Percentiles rank a stretch among this genome's conserved stretches.
Evolutionary conservation across 2,797 vertebrate species (phyloP).

Genomic region (Orestias chungarensis): DNA sequence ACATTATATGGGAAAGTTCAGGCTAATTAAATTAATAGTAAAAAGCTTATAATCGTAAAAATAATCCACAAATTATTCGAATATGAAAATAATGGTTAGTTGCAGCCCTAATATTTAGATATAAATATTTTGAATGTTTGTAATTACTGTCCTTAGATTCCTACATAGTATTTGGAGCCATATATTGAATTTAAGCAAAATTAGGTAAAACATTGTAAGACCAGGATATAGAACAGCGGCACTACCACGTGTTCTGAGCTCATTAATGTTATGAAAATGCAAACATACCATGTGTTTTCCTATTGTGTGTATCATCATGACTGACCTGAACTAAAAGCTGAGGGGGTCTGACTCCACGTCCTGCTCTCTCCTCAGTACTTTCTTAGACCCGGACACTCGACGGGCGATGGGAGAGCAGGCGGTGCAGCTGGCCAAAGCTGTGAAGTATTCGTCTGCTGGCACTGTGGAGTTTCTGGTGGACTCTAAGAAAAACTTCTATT

Average conservation of each 20-base stretch:
- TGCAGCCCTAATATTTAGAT: too few relatives aligned
- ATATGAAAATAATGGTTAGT: too few relatives aligned
- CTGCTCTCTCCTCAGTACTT: conserved; percentile 79
- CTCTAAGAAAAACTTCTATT: conserved; percentile 94
- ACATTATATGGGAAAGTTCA: too few relatives aligned
- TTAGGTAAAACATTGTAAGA: not conserved
- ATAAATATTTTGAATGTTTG: not conserved
- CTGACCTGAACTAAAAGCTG: not conserved
- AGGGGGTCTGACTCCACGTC: not conserved
- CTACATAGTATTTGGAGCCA: not conserved
- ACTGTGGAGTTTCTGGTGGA: conserved; percentile 99
- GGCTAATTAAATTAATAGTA: too few relatives aligned
- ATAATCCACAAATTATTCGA: too few relatives aligned
- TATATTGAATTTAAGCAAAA: not conserved
- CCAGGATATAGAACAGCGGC: not conserved
- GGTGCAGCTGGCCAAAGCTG: conserved; percentile 92
- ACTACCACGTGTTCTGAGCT: not conserved
- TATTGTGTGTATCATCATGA: not conserved
- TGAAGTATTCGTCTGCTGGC: conserved; percentile 95
- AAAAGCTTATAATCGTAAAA: too few relatives aligned
- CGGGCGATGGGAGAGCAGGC: conserved; percentile 97
- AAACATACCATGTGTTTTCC: not conserved
- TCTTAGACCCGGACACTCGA: conserved; percentile 89
- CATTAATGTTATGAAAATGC: not conserved
- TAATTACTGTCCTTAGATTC: not conserved